A percentile compares a stretch with the other conserved stretches of the same genome.
phyloP scores from a whole-genome alignment of 2,113 vertebrate species.

The Oceanodroma tethys region DNA sequence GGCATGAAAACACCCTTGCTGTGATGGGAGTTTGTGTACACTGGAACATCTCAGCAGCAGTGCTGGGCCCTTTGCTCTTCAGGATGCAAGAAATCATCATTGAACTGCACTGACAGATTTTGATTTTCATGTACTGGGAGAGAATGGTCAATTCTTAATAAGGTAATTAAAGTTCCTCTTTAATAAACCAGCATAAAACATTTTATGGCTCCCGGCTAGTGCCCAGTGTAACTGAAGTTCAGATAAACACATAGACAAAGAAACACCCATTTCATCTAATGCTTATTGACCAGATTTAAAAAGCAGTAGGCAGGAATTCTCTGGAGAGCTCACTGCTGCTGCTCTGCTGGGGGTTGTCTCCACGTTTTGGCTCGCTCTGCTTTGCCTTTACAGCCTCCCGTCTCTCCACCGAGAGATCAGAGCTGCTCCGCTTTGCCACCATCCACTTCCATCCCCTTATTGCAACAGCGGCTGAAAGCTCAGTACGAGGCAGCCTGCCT shows the following conservation, averaged over 20 bases:
- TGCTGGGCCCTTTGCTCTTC: background rate
- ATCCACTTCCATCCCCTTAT: background rate
- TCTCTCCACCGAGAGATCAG: background rate
- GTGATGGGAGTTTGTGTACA: background rate
- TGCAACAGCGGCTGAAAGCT: background rate
- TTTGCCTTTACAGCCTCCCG: background rate
- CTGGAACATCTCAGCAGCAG: background rate
- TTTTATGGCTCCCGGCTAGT: background rate
- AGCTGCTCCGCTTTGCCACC: background rate
- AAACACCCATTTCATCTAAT: conserved; percentile 21
- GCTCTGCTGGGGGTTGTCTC: background rate
- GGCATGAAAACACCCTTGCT: rapidly evolving
- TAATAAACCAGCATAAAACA: conserved; percentile 3
- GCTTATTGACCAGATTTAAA: background rate
- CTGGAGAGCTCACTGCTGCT: background rate
- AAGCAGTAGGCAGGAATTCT: background rate
- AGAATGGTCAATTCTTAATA: background rate
- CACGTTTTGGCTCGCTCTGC: rapidly evolving
- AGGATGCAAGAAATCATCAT: background rate
- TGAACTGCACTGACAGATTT: background rate
- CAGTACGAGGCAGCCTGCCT: background rate
- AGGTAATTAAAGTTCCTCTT: conserved; percentile 43
- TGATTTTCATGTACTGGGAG: background rate
- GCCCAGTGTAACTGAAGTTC: background rate
- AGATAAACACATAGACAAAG: background rate